A percentile compares a stretch with the other conserved stretches of the same genome.
These are phyloP conservation scores for Dendrolimus pini DNA, from an alignment of 2,888 invertebrate genomes.

Conservation along the genomic window DNA sequence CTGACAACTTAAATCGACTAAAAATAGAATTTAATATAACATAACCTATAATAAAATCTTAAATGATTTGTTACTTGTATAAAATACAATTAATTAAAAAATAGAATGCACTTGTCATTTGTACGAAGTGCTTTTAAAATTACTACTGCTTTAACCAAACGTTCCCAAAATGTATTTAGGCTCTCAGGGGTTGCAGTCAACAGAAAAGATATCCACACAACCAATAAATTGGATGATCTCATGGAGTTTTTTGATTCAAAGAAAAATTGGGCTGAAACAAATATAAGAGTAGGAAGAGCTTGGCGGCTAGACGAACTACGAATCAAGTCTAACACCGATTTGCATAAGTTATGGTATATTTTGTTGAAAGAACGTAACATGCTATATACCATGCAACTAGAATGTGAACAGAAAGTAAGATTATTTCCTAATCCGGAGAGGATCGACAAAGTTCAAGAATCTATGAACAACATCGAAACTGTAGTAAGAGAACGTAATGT, in stretches of 20 bases:
- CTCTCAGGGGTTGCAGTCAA: slow-evolving; percentile 14
- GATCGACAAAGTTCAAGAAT: slow-evolving; percentile 94
- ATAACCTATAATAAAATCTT: too few species aligned
- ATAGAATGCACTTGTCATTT: slow-evolving; percentile 27
- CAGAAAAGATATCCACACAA: slow-evolving; percentile 48
- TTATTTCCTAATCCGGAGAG: slow-evolving; percentile 95
- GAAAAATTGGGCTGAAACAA: slow-evolving; percentile 87
- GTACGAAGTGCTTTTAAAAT: slow-evolving; percentile 28
- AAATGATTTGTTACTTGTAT: too few species aligned
- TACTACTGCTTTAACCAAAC: slow-evolving; percentile 24
- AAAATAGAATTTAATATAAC: too few species aligned
- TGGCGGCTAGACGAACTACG: slow-evolving; percentile 95
- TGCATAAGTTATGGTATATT: slow-evolving; percentile 96
- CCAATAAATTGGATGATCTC: slow-evolving; percentile 63
- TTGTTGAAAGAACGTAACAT: slow-evolving; percentile 97
- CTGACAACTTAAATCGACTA: too few species aligned
- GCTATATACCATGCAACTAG: slow-evolving; percentile 96
- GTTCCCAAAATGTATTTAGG: slow-evolving; percentile 29
- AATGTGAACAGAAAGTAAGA: slow-evolving; percentile 79
- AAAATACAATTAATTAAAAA: not conserved
- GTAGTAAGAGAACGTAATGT: slow-evolving; percentile 95
- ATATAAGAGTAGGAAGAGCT: slow-evolving; percentile 87
- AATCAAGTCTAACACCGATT: slow-evolving; percentile 94
- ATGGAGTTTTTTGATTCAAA: slow-evolving; percentile 94
- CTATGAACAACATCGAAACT: slow-evolving; percentile 94